Conservation (phyloP, 2,113 vertebrate genomes). For the Zapus hudsonius region DNA sequence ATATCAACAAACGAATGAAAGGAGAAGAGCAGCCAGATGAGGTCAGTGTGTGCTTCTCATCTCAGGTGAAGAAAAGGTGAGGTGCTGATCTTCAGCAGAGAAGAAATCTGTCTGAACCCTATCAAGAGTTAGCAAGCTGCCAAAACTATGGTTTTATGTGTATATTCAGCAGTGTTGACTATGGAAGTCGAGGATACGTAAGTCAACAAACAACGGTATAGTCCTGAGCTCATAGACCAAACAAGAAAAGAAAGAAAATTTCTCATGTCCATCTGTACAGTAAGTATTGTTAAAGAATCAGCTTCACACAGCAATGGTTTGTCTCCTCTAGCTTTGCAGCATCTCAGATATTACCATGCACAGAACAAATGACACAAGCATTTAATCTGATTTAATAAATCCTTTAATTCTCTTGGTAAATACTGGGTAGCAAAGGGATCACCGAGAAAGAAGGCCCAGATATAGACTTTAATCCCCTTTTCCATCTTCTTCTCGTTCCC, state of each 20-base stretch:
- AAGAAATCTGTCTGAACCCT: conserved; percentile 23
- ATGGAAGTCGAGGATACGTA: neutral
- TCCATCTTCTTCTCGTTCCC: conserved; percentile 57
- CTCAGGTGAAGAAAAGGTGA: neutral
- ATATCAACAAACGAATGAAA: conserved; percentile 41
- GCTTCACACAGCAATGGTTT: neutral
- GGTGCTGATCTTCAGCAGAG: neutral
- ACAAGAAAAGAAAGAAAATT: neutral
- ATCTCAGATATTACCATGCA: conserved; percentile 29
- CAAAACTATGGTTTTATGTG: neutral
- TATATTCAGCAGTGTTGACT: conserved; percentile 45
- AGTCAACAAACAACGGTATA: neutral
- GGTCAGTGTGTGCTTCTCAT: neutral
- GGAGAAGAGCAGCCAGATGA: neutral
- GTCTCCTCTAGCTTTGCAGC: neutral
- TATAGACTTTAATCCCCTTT: conserved; percentile 73
- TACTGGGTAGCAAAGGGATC: conserved; percentile 62
- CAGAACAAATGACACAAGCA: conserved; percentile 70
- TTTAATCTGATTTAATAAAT: conserved; percentile 79
- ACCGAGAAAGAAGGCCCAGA: conserved; percentile 55
- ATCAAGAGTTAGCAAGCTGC: neutral
- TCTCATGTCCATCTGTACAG: neutral
- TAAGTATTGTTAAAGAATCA: conserved; percentile 3
- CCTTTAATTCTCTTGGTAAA: conserved; percentile 77
- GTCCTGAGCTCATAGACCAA: neutral